phyloP scores from a whole-genome alignment of 2,888 invertebrate genomes.

The Aromia moschata region DNA sequence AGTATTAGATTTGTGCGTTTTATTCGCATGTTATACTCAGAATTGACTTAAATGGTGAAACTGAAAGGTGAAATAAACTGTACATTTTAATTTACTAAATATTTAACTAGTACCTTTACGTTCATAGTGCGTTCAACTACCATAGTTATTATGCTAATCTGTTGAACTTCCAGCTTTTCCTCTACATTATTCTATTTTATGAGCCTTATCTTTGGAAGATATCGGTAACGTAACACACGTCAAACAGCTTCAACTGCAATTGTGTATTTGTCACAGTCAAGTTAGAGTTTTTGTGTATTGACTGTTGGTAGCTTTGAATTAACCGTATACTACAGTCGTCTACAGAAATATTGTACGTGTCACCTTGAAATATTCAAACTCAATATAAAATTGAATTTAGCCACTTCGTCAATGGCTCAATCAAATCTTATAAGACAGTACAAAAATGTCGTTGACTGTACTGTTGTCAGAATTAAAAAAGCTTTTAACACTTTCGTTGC shows the following conservation, averaged over 20 bases:
- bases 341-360: too few species aligned
- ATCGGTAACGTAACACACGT: background rate
- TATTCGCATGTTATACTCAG: constrained; percentile 45
- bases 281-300: background rate
- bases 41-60: constrained; percentile 30
- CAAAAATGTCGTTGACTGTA: too few species aligned
- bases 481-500: too few species aligned
- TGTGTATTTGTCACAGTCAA: background rate
- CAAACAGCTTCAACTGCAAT: background rate
- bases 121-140: constrained; percentile 5
- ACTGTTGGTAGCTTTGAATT: background rate
- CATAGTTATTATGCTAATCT: constrained; percentile 5
- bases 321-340: too few species aligned
- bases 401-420: too few species aligned
- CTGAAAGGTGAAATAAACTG: constrained; percentile 22
- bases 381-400: too few species aligned
- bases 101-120: constrained; percentile 5
- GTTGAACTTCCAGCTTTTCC: background rate
- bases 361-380: too few species aligned
- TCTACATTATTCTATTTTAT: constrained; percentile 7
- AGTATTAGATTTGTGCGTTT: constrained; percentile 63
- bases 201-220: background rate
- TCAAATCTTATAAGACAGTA: too few species aligned
- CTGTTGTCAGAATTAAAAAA: too few species aligned
- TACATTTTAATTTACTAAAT: background rate